Percentiles rank a stretch among this genome's conserved stretches.
Evolutionary conservation across 2,888 invertebrate species (phyloP).

Genomic region (Drosophila bunnanda): DNA sequence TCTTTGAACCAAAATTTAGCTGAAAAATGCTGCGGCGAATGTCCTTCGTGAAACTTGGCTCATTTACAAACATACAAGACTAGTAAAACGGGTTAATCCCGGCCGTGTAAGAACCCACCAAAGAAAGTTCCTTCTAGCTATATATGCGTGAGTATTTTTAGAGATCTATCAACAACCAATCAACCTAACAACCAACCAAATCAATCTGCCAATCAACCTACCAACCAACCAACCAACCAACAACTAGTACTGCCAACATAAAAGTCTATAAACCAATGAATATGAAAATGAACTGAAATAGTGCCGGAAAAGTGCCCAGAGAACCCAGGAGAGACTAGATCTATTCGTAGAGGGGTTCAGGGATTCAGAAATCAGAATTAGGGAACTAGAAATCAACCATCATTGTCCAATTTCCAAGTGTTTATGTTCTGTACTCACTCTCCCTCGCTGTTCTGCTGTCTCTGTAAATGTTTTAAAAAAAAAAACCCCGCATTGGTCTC

Average conservation of each 20-base stretch:
- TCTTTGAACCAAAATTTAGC: constrained; percentile 87
- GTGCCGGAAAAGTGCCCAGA: no score
- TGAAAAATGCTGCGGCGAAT: constrained; percentile 99
- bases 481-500: constrained; percentile 10
- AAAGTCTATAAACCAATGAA: constrained; percentile 2
- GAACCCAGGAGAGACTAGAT: constrained; percentile 3
- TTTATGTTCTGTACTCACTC: constrained; percentile 15
- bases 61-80: constrained; percentile 99
- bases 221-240: constrained; percentile 15
- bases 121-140: constrained; percentile 99
- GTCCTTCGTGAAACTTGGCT: constrained; percentile 99
- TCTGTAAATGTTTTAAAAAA: constrained; percentile 12
- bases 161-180: constrained; percentile 76
- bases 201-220: constrained; percentile 10
- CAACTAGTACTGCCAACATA: constrained; percentile 25
- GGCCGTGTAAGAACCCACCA: constrained; percentile 98
- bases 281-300: constrained; percentile 12
- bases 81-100: constrained; percentile 98
- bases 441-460: constrained; percentile 8
- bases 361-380: neutral
- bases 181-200: constrained; percentile 51
- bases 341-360: neutral
- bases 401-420: constrained; percentile 5
- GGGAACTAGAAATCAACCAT: neutral
- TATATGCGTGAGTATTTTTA: constrained; percentile 93